Conservation (phyloP, 2,888 invertebrate genomes). For the Cotesia congregata region DNA sequence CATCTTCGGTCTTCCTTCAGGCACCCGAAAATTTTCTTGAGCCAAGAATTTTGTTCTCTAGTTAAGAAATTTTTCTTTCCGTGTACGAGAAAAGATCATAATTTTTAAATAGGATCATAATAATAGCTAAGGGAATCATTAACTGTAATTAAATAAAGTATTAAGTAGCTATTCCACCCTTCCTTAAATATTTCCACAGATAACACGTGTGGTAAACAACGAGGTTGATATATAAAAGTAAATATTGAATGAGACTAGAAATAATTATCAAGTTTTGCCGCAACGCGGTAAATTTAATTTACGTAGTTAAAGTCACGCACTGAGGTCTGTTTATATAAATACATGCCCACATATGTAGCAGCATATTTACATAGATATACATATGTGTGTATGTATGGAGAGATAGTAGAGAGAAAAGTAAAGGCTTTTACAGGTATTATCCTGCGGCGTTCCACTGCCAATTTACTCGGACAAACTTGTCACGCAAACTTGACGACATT, state of each 20-base stretch:
- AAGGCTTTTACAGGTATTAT: conserved; percentile 16
- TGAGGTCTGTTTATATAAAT: conserved; percentile 1
- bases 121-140: too few relatives aligned
- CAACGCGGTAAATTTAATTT: conserved; percentile 26
- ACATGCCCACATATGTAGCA: not conserved
- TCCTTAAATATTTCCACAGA: not conserved
- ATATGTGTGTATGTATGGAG: not conserved
- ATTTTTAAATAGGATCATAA: too few relatives aligned
- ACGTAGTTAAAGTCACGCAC: conserved; percentile 27
- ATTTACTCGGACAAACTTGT: conserved; percentile 40
- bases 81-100: too few relatives aligned
- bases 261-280: conserved; percentile 16
- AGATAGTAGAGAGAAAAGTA: conserved; percentile 3
- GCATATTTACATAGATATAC: not conserved
- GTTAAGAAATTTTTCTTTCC: too few relatives aligned
- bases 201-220: not conserved
- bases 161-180: too few relatives aligned
- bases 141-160: too few relatives aligned
- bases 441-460: conserved; percentile 31
- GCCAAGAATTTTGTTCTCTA: too few relatives aligned
- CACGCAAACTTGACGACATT: conserved; percentile 35
- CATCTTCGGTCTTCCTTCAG: too few relatives aligned
- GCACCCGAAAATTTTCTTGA: too few relatives aligned
- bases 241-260: not conserved
- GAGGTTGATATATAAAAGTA: not conserved